Evolutionary conservation across 2,888 invertebrate species (phyloP).

Genomic region (Scaeva pyrastri): DNA sequence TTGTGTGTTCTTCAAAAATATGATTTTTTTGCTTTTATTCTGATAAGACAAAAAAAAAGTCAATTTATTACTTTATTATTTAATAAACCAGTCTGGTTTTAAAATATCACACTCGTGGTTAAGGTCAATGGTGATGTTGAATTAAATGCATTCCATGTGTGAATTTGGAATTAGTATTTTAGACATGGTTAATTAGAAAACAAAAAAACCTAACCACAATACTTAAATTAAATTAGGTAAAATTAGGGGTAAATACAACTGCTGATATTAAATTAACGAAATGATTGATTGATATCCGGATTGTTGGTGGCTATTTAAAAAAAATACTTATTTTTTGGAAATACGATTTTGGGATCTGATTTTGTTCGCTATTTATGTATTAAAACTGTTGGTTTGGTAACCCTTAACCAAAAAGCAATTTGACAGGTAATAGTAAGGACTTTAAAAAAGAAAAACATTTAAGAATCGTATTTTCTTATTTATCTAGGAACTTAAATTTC

Average conservation of each 20-base stretch:
- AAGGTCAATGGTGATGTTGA: background rate
- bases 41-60: background rate
- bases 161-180: background rate
- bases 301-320: background rate
- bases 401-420: too few species aligned
- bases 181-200: background rate
- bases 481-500: too few species aligned
- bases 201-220: background rate
- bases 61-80: constrained; percentile 5
- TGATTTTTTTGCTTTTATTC: constrained; percentile 2
- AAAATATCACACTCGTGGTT: background rate
- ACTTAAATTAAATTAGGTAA: background rate
- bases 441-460: too few species aligned
- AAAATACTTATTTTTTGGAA: background rate
- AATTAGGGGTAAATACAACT: background rate
- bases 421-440: too few species aligned
- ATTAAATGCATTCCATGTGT: constrained; percentile 4
- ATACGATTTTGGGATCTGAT: too few species aligned
- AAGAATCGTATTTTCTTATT: too few species aligned
- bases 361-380: too few species aligned
- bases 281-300: background rate
- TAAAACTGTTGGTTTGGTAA: too few species aligned
- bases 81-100: constrained; percentile 14
- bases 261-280: background rate
- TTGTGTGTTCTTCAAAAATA: background rate